Conservation (phyloP, 2,113 vertebrate species). For the Brachirus orientalis region DNA sequence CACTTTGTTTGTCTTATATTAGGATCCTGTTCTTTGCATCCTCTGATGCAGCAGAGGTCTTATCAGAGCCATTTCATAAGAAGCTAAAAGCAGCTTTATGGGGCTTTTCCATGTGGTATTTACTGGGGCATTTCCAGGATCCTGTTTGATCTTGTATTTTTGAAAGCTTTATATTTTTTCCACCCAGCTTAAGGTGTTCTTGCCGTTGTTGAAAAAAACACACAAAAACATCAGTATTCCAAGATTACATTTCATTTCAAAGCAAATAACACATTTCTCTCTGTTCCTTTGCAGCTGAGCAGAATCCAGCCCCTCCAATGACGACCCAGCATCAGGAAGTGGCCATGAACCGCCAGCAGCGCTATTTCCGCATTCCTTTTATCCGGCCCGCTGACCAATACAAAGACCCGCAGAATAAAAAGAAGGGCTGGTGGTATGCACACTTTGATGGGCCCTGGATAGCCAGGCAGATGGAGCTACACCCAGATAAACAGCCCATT, state of each 20-base stretch:
- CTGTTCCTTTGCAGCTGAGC: conserved; percentile 83
- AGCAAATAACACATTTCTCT: not conserved
- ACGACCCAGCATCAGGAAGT: conserved; percentile 87
- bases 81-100: conserved; percentile 50
- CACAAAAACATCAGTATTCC: conserved; percentile 3
- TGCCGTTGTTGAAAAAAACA: not conserved
- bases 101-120: conserved; percentile 21
- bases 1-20: conserved; percentile 34
- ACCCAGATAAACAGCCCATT: conserved; percentile 97
- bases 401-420: conserved; percentile 98
- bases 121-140: conserved; percentile 9
- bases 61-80: conserved; percentile 37
- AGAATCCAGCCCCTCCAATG: conserved; percentile 86
- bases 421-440: conserved; percentile 99
- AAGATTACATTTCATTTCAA: conserved; percentile 2
- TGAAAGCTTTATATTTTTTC: conserved; percentile 28
- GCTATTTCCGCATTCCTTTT: conserved; percentile 98
- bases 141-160: conserved; percentile 39
- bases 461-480: conserved; percentile 94
- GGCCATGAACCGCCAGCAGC: conserved; percentile 91
- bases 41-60: conserved; percentile 33
- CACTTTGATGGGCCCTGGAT: conserved; percentile 98
- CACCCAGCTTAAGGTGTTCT: not conserved
- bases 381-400: conserved; percentile 97
- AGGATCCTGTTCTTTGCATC: conserved; percentile 34